Base-by-base conservation (phyloP, 1,140 invertebrate species). In the Temnothorax longispinosus region DNA sequence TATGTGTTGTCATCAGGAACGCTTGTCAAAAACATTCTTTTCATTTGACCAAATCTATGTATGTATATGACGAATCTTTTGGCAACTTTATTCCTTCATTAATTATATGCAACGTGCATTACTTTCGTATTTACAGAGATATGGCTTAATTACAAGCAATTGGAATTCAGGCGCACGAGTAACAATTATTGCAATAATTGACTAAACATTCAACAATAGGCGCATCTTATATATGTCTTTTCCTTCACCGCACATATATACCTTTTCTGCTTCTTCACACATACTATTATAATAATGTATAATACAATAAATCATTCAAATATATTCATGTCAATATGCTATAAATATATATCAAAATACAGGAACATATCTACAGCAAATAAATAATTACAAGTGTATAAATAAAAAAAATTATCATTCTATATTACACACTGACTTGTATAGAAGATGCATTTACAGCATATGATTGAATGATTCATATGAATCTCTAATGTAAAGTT, bases 121-220 rank as follows among this genome's bases (percentile, higher is more conserved):
- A 77, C 35, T 56, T 54, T 81, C 10, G n/a, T 81, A 81, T 81
- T 71, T 81, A 81, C 64, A 81, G 21, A 71, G 18, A 3, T 69
- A 69, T 32, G 56, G 2, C 71, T 56, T 81, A 71, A 81, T 81
- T 81, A 81, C 50, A 81, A 81, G 78, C 78, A 65, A 71, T 44
- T 81, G 8, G 27, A 84, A 87, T 74, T 56, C 50, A 84, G 50
- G 15, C 32, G 32, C 27, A 69, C 56, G 44, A 65, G 15, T 74
- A 84, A 72, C 64, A 87, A 27, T 87, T 38, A 74, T 74, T 81
- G 81, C 44, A 8, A 82, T 62, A 82, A 77, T 87, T 65, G 58
- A 56, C 65, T 81, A 81, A 81, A 81, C 65, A 81, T 44, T 32
- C 64, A 58, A 81, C 65, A 69, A 13, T 80, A 81, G 50, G 78